Evolutionary conservation across 2,797 vertebrate genomes (phyloP), one percentile per base, ranked within the genome.

Genomic region (Periparus ater): DNA sequence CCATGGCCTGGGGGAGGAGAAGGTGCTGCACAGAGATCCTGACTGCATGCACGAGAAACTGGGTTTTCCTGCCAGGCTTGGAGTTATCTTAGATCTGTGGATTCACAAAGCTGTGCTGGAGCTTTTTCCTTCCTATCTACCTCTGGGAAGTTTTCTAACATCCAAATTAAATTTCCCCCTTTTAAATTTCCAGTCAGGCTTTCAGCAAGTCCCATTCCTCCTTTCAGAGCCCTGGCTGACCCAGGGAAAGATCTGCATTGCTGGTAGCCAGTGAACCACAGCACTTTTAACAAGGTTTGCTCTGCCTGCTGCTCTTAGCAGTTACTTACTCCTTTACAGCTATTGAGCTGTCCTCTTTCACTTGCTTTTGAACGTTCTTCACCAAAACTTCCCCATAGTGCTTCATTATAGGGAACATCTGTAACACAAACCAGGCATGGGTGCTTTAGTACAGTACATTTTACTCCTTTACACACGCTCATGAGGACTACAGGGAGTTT

Each of bases 361-460:
- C 91, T 73, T 82, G 88, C 75, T 93, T 97, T 20, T 92, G 95
- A 71, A 99, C 71, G 26, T 98, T 98, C 67, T 96, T 93, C 55
- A 98, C 63, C 70, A 99, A 96, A 82, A 78, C 22, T 32, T 99
- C 98, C 75, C 98, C 98, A 27, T 98, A 98, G 40, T 97, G 95
- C 62, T 93, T 94, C 5, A 99, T 93, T 62, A 99, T 94, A 34
- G 98, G 98, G 91, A 98, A 98, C 92, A 98, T 96, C 98, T 99
- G 96, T 17, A 97, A 97, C 32, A 67, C 47, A 93, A 95, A 85
- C 18, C 75, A 82, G n/a, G 22, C 51, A 54, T 40, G 32, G 60
- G 60, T 40, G 47, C 34, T 91, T 60, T 68, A 85, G 53, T 40
- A 36, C 3, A 38, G 70, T 21, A 17, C 57, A 32, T 54, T 78